A percentile compares a stretch with the other conserved stretches of the same genome.
Evolutionary conservation across 2,113 vertebrate genomes (phyloP).

Genomic region (Takifugu flavidus): DNA sequence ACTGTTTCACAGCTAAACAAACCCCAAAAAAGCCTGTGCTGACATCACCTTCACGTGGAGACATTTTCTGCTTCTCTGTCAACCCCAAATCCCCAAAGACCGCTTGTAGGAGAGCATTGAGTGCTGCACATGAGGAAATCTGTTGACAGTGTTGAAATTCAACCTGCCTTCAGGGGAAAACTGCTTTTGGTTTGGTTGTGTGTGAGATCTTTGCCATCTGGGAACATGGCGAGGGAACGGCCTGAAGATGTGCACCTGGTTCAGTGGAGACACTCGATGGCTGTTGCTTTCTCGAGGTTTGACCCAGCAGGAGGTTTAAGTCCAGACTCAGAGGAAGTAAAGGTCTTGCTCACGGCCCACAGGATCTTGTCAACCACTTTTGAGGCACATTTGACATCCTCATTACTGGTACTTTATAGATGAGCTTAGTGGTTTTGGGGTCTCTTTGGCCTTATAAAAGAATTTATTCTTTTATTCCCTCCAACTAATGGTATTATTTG

Average conservation of each 20-base stretch:
- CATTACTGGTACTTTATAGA: too few species aligned
- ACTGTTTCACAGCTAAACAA: too few species aligned
- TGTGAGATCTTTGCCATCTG: slow-evolving; percentile 31
- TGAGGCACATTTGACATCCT: too few species aligned
- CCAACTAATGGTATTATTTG: too few species aligned
- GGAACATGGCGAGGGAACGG: slow-evolving; percentile 16
- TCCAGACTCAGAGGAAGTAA: not conserved
- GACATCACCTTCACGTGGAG: not conserved
- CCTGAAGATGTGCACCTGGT: slow-evolving; percentile 51
- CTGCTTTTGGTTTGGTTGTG: not conserved
- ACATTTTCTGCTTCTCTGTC: slow-evolving; percentile 5
- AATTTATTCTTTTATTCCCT: too few species aligned
- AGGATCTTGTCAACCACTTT: too few species aligned
- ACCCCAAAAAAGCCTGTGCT: too few species aligned
- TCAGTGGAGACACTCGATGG: not conserved
- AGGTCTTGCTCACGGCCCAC: too few species aligned
- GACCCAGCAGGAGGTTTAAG: not conserved
- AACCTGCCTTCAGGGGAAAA: not conserved
- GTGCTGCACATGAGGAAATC: slow-evolving; percentile 7
- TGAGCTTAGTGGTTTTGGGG: too few species aligned
- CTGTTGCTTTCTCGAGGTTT: not conserved
- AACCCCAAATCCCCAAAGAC: slow-evolving; percentile 20
- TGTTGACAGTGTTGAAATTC: slow-evolving; percentile 43
- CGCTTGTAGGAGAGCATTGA: slow-evolving; percentile 19
- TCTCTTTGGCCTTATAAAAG: too few species aligned